Conservation (phyloP, 2,113 vertebrate genomes). For the Stegastes partitus region DNA sequence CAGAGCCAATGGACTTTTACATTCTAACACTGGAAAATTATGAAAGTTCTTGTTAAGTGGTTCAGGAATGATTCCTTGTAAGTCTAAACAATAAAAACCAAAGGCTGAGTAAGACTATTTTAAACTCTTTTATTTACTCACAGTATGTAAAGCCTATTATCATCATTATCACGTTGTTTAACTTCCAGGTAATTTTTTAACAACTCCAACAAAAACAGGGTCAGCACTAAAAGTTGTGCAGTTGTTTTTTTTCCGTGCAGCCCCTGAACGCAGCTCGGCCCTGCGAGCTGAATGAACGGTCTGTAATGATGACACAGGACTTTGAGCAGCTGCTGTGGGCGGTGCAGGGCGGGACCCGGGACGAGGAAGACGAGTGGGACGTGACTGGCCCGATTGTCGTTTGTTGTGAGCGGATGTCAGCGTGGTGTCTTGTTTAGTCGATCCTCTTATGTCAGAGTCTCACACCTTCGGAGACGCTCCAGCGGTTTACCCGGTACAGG, state of each 20-base stretch:
- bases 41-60: no score
- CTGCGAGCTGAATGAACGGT: not conserved
- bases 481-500: not conserved
- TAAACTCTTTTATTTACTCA: no score
- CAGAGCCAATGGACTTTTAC: no score
- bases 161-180: no score
- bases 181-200: no score
- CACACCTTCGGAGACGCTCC: slow-evolving; percentile 27
- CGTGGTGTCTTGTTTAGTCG: not conserved
- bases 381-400: slow-evolving; percentile 57
- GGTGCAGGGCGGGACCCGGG: slow-evolving; percentile 12
- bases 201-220: no score
- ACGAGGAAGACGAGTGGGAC: slow-evolving; percentile 74
- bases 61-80: no score
- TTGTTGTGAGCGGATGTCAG: slow-evolving; percentile 34
- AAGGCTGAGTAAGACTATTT: no score
- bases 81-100: no score
- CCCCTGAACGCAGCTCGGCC: slow-evolving; percentile 12
- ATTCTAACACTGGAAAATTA: no score
- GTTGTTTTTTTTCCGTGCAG: not conserved
- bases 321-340: slow-evolving; percentile 12
- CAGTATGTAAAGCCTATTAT: no score
- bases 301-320: not conserved
- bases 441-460: slow-evolving; percentile 34
- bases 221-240: not conserved